Percentiles rank a stretch among this genome's conserved stretches.
These are phyloP conservation scores for Muschampia plurimacula DNA, from an alignment of 2,888 invertebrate genomes.

Conservation along the genomic window DNA sequence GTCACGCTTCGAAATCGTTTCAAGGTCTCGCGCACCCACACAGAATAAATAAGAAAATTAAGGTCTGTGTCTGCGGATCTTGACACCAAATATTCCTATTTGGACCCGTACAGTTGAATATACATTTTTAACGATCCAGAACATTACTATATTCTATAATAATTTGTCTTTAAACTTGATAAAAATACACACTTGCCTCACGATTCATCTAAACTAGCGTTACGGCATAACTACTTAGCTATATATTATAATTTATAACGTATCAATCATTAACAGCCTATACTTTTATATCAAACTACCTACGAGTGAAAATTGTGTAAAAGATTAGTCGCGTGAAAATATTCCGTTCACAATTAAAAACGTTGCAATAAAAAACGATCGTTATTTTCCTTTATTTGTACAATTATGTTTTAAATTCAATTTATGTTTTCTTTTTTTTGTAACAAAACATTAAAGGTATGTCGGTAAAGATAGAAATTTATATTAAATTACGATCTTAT, in stretches of 20 bases:
- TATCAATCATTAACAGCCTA: constrained; percentile 38
- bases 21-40: no score
- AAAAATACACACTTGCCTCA: background rate
- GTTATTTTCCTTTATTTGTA: background rate
- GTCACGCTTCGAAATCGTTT: no score
- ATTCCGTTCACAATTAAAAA: constrained; percentile 21
- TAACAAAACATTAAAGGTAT: background rate
- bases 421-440: background rate
- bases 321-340: constrained; percentile 24
- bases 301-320: constrained; percentile 35
- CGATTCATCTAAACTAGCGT: constrained; percentile 25
- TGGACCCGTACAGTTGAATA: no score
- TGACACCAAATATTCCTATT: no score
- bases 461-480: no score
- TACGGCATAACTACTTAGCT: constrained; percentile 27
- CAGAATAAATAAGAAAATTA: no score
- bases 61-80: no score
- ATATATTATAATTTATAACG: constrained; percentile 23
- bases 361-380: constrained; percentile 19
- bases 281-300: constrained; percentile 35
- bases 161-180: background rate
- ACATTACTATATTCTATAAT: no score
- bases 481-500: no score
- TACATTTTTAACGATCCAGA: no score
- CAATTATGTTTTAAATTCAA: background rate